Evolutionary conservation across 2,888 invertebrate species (phyloP).

Genomic region (Dromius quadrimaculatus): DNA sequence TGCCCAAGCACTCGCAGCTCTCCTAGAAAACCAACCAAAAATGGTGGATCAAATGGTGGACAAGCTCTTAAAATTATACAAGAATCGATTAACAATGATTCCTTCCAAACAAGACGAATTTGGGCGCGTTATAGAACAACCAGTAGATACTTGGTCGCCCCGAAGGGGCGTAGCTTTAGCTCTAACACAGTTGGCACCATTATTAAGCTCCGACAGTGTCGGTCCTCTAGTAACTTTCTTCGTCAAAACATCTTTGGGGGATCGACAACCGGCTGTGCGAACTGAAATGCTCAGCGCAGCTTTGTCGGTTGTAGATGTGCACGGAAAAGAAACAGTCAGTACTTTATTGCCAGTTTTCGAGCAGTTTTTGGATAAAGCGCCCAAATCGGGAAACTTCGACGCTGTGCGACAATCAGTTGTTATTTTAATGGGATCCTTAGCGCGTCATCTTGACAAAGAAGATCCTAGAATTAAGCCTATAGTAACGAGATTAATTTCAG

Average conservation of each 20-base stretch:
- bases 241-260: slow-evolving; percentile 88
- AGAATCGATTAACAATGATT: slow-evolving; percentile 81
- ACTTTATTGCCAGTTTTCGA: slow-evolving; percentile 92
- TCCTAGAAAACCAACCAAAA: slow-evolving; percentile 71
- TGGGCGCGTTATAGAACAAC: slow-evolving; percentile 86
- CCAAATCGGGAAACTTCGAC: slow-evolving; percentile 90
- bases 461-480: slow-evolving; percentile 95
- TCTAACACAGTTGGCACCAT: slow-evolving; percentile 81
- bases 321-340: slow-evolving; percentile 87
- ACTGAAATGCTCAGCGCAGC: slow-evolving; percentile 95
- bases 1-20: slow-evolving; percentile 81
- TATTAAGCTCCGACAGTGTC: slow-evolving; percentile 77
- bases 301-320: slow-evolving; percentile 89
- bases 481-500: slow-evolving; percentile 87
- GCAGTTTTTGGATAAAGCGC: slow-evolving; percentile 92
- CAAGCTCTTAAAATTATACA: slow-evolving; percentile 79
- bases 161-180: slow-evolving; percentile 90
- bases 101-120: slow-evolving; percentile 91
- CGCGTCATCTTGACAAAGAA: slow-evolving; percentile 92
- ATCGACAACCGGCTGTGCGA: slow-evolving; percentile 84
- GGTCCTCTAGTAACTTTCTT: slow-evolving; percentile 82
- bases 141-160: slow-evolving; percentile 91
- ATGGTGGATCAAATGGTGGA: slow-evolving; percentile 72
- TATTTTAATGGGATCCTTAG: slow-evolving; percentile 96
- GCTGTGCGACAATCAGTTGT: slow-evolving; percentile 96